Base-by-base conservation (phyloP, 2,888 invertebrate genomes). In the Alloscopus bannaensis region DNA sequence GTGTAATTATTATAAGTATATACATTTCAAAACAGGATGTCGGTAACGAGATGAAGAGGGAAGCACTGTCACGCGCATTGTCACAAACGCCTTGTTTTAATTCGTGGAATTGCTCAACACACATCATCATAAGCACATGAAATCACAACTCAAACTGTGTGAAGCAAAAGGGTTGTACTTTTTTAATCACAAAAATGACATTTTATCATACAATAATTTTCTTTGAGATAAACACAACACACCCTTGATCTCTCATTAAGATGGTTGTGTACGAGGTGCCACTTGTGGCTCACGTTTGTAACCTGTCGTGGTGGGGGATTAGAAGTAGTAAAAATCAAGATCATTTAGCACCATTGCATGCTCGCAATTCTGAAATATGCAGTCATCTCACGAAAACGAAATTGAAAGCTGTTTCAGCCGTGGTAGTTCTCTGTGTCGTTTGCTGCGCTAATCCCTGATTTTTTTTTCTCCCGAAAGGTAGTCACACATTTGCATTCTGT, bases 171-270 rank as follows among this genome's bases (percentile, higher is more conserved):
- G 36, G 45, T 45, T 45, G 45, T 16, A 45, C n/a, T n/a, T 45
- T 45, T 45, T 45, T 45, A 45, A 45, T n/a, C n/a, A n/a, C n/a
- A n/a, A n/a, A n/a, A n/a, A n/a, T 45, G 45, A 45, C 45, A 45
- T 45, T 16, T 45, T 45, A 45, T 45, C 45, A 45, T 45, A 45
- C 45, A 45, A 16, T 45, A 45, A 4, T 68, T 50, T 52, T 22
- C n/a, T 18, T 68, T n/a, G 36, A 52, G 68, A 47, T 52, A 64
- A 31, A 26, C 31, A 65, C 68, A 59, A 57, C 76, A 76, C 62
- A 68, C 76, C 68, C 62, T 69, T 69, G 76, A 76, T 76, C 69
- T 55, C 76, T 76, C 76, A 76, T 69, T 76, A 68, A 76, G 62
- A 76, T 60, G 45, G 28, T 57, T 57, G 13, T 6, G 31, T 29